Evolutionary conservation across 2,797 vertebrate genomes (phyloP), one percentile per base, ranked within the genome.

Genomic region (Tolypeutes matacus): DNA sequence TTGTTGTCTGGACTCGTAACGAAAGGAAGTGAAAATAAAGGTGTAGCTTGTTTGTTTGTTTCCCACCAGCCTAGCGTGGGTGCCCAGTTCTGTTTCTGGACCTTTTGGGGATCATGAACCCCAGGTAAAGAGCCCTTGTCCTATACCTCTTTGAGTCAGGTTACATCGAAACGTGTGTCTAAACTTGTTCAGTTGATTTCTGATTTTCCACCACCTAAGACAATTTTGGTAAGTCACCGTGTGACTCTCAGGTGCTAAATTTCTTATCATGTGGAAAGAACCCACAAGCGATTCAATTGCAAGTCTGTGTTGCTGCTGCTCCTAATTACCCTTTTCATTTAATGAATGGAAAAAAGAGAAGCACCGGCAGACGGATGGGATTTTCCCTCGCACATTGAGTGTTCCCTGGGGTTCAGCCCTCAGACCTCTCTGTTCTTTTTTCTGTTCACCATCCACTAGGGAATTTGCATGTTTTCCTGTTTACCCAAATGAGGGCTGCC

Each of bases 301-400:
- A 51, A 1, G 62, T 49, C 60, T n/a, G 7, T 53, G 3, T 29
- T 12, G 15, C 60, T 18, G 23, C 5, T 0, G 0, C 4, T 7
- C 78, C 62, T 21, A 3, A 27, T 14, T 17, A 11, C 34, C 56
- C 23, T 65, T n/a, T 70, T 23, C 42, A 1, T 42, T 65, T 21
- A 39, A 56, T 72, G 67, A 10, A 6, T 3, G 9, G 25, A 53
- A 53, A 0, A 9, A 15, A 72, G 5, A 49, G 56, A 18, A 1
- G 0, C 46, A 0, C 0, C 2, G 36, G 58, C 8, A 13, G 36
- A 2, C 76, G 4, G 51, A 3, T 15, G 53, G 27, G 15, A 8
- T 27, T 14, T 21, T 36, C 56, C 39, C 4, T 31, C 17, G 0
- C 0, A 0, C 0, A 0, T 3, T 1, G 17, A 25, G 0, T 7